Percentiles rank a stretch among this genome's conserved stretches.
These are phyloP conservation scores for Caenorhabditis drosophilae DNA, from an alignment of 2,888 invertebrate genomes.

Conservation along the genomic window DNA sequence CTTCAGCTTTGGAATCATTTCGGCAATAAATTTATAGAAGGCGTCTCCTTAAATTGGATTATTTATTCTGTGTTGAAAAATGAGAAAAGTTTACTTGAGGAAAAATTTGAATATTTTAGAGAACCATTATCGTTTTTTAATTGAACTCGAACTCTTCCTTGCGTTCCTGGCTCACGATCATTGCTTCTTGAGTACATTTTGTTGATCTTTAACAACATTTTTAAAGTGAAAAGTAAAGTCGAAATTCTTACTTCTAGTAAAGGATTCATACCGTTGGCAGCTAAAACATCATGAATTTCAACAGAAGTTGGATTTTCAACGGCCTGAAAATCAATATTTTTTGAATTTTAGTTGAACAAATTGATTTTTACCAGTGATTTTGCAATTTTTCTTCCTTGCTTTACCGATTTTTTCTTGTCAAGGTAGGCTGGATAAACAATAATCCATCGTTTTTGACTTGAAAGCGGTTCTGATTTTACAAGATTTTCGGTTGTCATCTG, in stretches of 20 bases:
- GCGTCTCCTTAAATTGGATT: constrained; percentile 45
- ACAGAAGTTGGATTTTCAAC: constrained; percentile 93
- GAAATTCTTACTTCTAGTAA: constrained; percentile 84
- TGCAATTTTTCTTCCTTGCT: constrained; percentile 84
- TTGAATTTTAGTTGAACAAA: constrained; percentile 2
- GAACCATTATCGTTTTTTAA: constrained; percentile 74
- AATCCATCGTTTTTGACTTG: constrained; percentile 77
- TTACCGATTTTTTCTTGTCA: constrained; percentile 88
- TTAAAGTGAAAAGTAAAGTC: too few species aligned
- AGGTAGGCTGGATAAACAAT: constrained; percentile 96
- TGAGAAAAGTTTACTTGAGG: constrained; percentile 40
- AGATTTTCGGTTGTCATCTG: constrained; percentile 19
- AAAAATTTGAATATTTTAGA: constrained; percentile 44
- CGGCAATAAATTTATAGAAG: constrained; percentile 54
- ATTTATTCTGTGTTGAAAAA: not conserved
- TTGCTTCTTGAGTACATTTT: constrained; percentile 88
- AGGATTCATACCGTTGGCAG: constrained; percentile 80
- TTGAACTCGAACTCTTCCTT: constrained; percentile 90
- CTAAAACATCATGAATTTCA: constrained; percentile 91
- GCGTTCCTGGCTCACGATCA: constrained; percentile 82
- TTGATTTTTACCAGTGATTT: constrained; percentile 75
- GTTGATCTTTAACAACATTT: constrained; percentile 42
- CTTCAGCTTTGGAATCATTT: constrained; percentile 68
- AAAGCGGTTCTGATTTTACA: constrained; percentile 27
- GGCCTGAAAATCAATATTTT: constrained; percentile 73